These are phyloP conservation scores for Apis florea DNA, from an alignment of 1,140 invertebrate genomes.

Conservation along the genomic window DNA sequence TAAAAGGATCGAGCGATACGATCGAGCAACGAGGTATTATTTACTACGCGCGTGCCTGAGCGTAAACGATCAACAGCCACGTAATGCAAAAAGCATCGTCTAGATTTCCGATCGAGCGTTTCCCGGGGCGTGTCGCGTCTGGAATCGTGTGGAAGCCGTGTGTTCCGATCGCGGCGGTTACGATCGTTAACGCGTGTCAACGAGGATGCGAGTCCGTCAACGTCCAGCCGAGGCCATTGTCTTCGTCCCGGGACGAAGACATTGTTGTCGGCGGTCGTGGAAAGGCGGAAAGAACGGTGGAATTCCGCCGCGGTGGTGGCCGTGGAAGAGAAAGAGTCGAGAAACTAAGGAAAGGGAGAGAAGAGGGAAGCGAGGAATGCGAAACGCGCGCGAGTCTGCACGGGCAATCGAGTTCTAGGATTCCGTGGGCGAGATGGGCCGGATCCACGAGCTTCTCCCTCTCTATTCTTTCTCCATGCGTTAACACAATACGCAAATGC, in stretches of 20 bases:
- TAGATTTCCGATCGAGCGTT: slow-evolving; percentile 24
- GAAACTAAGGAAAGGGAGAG: not conserved
- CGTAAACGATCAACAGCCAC: slow-evolving; percentile 17
- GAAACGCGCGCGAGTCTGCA: slow-evolving; percentile 32
- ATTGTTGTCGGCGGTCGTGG: slow-evolving; percentile 21
- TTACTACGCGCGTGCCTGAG: not conserved
- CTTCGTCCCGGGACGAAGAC: slow-evolving; percentile 17
- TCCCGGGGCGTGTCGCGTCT: slow-evolving; percentile 4
- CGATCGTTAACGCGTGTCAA: slow-evolving; percentile 49
- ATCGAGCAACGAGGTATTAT: not conserved
- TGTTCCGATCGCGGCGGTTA: slow-evolving; percentile 23
- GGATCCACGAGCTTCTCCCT: slow-evolving; percentile 6
- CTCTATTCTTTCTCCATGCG: not conserved
- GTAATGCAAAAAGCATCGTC: slow-evolving; percentile 21
- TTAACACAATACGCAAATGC: not conserved
- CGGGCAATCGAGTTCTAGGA: slow-evolving; percentile 40
- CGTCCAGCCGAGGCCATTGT: slow-evolving; percentile 44
- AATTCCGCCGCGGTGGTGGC: not conserved
- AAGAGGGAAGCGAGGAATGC: slow-evolving; percentile 24
- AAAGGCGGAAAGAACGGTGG: not conserved
- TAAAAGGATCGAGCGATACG: too few relatives aligned
- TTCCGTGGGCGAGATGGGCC: slow-evolving; percentile 45
- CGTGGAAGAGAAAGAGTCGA: not conserved
- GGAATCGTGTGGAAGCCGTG: slow-evolving; percentile 20
- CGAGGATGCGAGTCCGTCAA: slow-evolving; percentile 40